A percentile compares a stretch with the other conserved stretches of the same genome.
Conservation (phyloP, 2,113 vertebrate species). For the Hippopotamus amphibius region DNA sequence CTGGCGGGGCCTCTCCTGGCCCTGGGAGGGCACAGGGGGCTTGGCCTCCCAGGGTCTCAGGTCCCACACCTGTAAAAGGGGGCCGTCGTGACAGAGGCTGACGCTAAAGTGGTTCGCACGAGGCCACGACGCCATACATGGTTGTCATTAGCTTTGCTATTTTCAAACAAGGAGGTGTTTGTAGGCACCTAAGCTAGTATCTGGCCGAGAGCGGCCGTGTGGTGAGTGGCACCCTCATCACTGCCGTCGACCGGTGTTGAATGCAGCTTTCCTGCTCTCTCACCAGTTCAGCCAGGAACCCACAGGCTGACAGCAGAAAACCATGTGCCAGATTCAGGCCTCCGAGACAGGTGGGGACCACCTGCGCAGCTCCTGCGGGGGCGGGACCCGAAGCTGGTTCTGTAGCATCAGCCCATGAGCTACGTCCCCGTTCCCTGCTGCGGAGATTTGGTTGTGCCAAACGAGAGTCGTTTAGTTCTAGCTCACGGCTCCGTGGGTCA, state of each 20-base stretch:
- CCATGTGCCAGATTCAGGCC: neutral
- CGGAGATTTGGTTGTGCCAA: too few relatives aligned
- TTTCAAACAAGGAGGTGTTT: neutral
- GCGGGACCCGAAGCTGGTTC: fast-evolving
- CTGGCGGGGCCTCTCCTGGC: fast-evolving
- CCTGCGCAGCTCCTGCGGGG: fast-evolving
- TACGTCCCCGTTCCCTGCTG: fast-evolving
- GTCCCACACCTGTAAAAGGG: fast-evolving
- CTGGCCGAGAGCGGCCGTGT: fast-evolving
- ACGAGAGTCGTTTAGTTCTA: fast-evolving
- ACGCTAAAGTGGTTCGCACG: fast-evolving
- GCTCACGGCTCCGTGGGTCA: fast-evolving
- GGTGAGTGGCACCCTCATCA: fast-evolving
- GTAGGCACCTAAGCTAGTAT: fast-evolving
- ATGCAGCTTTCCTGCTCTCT: neutral
- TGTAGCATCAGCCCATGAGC: fast-evolving
- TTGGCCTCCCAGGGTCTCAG: neutral
- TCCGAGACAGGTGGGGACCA: neutral
- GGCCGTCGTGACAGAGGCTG: fast-evolving
- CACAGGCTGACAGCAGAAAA: neutral
- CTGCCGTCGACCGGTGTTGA: neutral
- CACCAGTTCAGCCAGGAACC: neutral
- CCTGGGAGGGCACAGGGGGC: neutral
- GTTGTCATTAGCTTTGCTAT: fast-evolving
- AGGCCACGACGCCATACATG: fast-evolving